A percentile compares a stretch with the other conserved stretches of the same genome.
Conservation (phyloP, 2,888 invertebrate species). For the Kryphioiulus occultus region DNA sequence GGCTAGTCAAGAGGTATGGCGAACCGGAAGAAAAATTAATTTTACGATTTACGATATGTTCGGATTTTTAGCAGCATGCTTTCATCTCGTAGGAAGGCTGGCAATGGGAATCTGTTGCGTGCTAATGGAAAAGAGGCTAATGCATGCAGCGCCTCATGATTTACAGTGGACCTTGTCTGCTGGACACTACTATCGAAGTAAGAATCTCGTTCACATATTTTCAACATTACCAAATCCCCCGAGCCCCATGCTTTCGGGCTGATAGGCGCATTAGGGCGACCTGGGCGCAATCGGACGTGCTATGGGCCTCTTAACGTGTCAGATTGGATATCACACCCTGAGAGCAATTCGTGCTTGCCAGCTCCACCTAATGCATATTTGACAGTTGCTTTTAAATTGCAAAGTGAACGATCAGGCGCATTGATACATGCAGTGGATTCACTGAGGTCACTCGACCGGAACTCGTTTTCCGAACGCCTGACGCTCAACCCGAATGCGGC, state of each 20-base stretch:
- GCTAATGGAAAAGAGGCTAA: neutral
- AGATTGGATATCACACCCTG: neutral
- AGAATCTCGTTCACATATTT: neutral
- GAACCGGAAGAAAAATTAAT: slow-evolving; percentile 11
- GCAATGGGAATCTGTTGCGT: neutral
- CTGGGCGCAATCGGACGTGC: neutral
- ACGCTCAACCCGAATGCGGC: neutral
- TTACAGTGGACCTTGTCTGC: neutral
- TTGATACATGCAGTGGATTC: neutral
- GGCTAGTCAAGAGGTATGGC: neutral
- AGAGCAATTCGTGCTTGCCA: neutral
- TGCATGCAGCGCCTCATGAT: neutral
- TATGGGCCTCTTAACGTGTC: neutral
- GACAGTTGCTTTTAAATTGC: slow-evolving; percentile 35
- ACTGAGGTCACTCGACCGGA: neutral
- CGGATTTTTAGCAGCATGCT: neutral
- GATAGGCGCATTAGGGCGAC: neutral
- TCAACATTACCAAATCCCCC: neutral
- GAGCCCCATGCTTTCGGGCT: neutral
- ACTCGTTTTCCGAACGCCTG: neutral
- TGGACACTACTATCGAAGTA: neutral
- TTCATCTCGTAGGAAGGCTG: neutral
- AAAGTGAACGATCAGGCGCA: slow-evolving; percentile 8
- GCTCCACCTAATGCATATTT: neutral
- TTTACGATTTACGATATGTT: slow-evolving; percentile 2